A percentile compares a stretch with the other conserved stretches of the same genome.
Conservation (phyloP, 2,888 invertebrate species). For the Apodemia mormo region DNA sequence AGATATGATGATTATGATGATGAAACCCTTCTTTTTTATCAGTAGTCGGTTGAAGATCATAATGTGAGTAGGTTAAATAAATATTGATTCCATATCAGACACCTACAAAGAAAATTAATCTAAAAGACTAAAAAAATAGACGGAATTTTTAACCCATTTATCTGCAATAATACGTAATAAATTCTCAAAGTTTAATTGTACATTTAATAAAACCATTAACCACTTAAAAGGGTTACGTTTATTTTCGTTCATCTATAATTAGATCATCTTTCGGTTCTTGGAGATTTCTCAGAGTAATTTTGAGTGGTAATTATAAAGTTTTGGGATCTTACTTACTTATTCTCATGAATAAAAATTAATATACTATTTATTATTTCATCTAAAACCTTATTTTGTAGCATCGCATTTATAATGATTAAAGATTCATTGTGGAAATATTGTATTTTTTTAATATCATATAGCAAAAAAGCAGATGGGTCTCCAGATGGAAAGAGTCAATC, state of each 20-base stretch:
- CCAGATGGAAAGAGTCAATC: no score
- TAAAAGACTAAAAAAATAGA: no score
- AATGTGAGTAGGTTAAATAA: no score
- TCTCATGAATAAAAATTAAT: background rate
- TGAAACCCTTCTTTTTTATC: no score
- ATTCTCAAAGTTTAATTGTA: slow-evolving; percentile 1
- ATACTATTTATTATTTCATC: background rate
- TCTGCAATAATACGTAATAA: background rate
- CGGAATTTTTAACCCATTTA: background rate
- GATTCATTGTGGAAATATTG: no score
- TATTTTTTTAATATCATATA: no score
- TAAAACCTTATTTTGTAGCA: background rate
- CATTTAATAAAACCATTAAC: background rate
- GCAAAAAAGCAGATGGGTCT: no score
- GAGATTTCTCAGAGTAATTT: slow-evolving; percentile 2
- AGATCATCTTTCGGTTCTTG: slow-evolving; percentile 6
- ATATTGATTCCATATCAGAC: no score
- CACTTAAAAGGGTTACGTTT: background rate
- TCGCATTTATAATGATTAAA: background rate
- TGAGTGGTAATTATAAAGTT: slow-evolving; percentile 13
- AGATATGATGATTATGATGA: no score
- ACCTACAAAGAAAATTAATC: no score
- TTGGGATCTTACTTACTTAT: background rate
- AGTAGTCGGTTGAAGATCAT: no score
- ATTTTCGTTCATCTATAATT: slow-evolving; percentile 13